Conservation (phyloP, 2,797 vertebrate species). For the Synanceia verrucosa region DNA sequence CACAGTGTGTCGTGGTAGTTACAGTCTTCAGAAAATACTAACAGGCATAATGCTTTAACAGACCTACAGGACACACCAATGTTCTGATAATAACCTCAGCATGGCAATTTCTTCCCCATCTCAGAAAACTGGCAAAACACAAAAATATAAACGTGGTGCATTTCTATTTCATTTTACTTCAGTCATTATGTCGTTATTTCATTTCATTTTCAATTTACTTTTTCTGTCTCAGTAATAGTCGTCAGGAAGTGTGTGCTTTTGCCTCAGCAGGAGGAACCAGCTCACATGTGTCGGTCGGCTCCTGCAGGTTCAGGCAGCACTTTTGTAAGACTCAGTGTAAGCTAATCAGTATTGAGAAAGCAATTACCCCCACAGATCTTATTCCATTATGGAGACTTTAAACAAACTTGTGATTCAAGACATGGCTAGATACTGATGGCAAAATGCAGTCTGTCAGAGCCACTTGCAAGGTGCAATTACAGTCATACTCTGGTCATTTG, state of each 20-base stretch:
- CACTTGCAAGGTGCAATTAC: not conserved
- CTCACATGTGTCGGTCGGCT: not conserved
- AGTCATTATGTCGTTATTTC: not conserved
- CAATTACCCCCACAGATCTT: conserved; percentile 39
- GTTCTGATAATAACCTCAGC: not conserved
- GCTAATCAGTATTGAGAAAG: conserved; percentile 54
- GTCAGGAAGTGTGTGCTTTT: not conserved
- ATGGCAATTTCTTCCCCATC: not conserved
- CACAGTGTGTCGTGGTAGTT: not conserved
- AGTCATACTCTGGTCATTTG: not conserved
- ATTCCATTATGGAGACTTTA: conserved; percentile 45
- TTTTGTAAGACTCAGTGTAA: conserved; percentile 12
- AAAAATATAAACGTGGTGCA: not conserved
- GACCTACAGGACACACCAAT: not conserved
- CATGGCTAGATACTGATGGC: conserved; percentile 7
- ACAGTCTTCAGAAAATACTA: not conserved
- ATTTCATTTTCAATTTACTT: not conserved
- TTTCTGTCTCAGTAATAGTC: not conserved
- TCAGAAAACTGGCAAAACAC: not conserved
- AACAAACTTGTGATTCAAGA: conserved; percentile 38
- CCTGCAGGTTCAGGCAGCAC: not conserved
- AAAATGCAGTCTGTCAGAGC: not conserved
- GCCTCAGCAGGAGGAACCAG: not conserved
- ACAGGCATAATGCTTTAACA: not conserved
- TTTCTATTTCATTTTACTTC: not conserved